Conservation (phyloP, 37 sponge, comb jelly and placozoan genomes). For the Beroe ovata region DNA sequence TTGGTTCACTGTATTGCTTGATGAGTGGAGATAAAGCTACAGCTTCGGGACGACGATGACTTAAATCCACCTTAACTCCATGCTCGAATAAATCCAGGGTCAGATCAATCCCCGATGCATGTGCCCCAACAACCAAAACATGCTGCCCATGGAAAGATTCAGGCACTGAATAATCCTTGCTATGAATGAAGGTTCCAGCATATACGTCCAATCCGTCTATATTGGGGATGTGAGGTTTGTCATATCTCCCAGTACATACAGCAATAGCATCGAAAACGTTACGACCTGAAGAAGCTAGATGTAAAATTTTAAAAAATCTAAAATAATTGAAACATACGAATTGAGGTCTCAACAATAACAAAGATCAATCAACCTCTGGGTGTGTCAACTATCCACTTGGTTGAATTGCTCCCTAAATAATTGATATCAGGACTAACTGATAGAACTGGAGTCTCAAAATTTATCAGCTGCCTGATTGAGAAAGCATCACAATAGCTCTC, state of each 20-base stretch:
- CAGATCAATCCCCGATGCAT: constrained; percentile 22
- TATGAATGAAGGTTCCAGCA: not conserved
- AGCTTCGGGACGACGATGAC: not conserved
- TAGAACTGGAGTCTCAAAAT: constrained; percentile 2
- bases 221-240: not conserved
- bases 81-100: not conserved
- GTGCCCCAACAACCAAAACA: constrained; percentile 18
- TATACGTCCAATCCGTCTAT: constrained; percentile 16
- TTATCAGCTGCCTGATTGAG: not conserved
- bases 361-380: too few relatives aligned
- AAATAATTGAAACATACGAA: too few relatives aligned
- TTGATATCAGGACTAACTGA: constrained; percentile 9
- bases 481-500: constrained; percentile 9
- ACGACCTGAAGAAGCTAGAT: constrained; percentile 1
- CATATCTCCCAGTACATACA: not conserved
- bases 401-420: too few relatives aligned
- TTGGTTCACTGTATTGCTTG: not conserved
- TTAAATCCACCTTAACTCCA: not conserved
- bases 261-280: not conserved
- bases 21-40: not conserved
- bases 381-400: too few relatives aligned
- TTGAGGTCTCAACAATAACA: too few relatives aligned
- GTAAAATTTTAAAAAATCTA: too few relatives aligned
- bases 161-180: not conserved
- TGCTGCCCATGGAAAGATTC: not conserved